Percentiles rank a stretch among this genome's conserved stretches.
phyloP scores from a whole-genome alignment of 1,140 invertebrate genomes.

The Aphaenogaster ashmeadi region DNA sequence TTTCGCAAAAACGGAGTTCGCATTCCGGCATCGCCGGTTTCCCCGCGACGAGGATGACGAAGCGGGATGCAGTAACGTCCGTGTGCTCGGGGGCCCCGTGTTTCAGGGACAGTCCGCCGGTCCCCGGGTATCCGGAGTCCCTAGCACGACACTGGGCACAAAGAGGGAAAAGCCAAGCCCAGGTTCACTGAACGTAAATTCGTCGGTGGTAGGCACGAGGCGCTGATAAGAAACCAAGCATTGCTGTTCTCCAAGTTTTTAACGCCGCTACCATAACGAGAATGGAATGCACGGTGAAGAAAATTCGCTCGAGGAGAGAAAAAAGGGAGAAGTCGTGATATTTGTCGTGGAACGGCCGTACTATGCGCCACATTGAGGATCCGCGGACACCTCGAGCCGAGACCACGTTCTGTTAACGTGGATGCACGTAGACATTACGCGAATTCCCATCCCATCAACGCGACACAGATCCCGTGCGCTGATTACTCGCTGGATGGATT shows the following conservation, averaged over 20 bases:
- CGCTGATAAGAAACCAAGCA: constrained; percentile 11
- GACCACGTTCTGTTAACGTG: constrained; percentile 14
- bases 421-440: constrained; percentile 4
- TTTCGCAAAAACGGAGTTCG: neutral
- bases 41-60: neutral
- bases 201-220: neutral
- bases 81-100: neutral
- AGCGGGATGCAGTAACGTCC: neutral
- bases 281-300: neutral
- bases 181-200: constrained; percentile 23
- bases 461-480: constrained; percentile 3
- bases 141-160: neutral
- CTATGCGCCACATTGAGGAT: neutral
- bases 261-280: neutral
- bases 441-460: neutral
- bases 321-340: neutral
- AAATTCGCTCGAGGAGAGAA: neutral
- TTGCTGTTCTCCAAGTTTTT: neutral
- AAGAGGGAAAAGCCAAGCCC: constrained; percentile 1
- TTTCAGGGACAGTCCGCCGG: neutral
- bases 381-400: neutral
- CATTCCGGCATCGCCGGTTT: neutral
- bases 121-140: neutral
- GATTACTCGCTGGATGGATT: constrained; percentile 39
- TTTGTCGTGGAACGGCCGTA: neutral